Evolutionary conservation across 2,797 vertebrate genomes (phyloP), one percentile per base, ranked within the genome.

Genomic region (Hephaestus fuliginosus): DNA sequence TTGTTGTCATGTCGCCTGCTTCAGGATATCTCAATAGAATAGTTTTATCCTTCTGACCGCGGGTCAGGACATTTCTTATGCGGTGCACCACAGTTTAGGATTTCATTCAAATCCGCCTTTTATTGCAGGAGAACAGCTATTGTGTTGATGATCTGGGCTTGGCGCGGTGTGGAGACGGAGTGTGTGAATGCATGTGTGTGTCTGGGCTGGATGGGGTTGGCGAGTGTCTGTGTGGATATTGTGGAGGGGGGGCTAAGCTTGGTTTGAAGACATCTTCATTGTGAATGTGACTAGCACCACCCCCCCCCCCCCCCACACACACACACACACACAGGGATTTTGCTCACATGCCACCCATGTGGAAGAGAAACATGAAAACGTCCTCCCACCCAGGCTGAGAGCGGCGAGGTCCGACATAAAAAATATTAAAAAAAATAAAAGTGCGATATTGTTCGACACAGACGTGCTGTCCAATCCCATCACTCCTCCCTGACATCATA

Each of bases 181-280:
- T 51, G 80, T 79, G 65, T 83, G 80, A 62, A 60, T 73, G 48
- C 44, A 41, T 25, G 25, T 74, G 61, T 85, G 81, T 56, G 48
- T 70, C 33, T 67, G 58, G 22, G 36, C 25, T 77, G 82, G 83
- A 83, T 73, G 78, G 76, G 60, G 74, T 70, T 56, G 63, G 63
- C 63, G n/a, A 69, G 61, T 58, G n/a, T 51, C 43, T 66, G 49
- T 60, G 66, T 33, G 30, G 33, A 71, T 41, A 49, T 56, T 43
- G 56, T 12, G 46, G 57, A 80, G 79, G 67, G 67, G 57, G 33
- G 80, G 74, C 75, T 75, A 74, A 82, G 63, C 51, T 49, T 8
- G 11, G 46, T 83, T 74, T 61, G 49, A 84, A 90, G 89, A 91
- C 88, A 89, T 93, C 87, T 93, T 88, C 87, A 91, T 85, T 93